These are phyloP conservation scores for Pteropus rufus DNA, from an alignment of 2,797 vertebrate species.

Conservation along the genomic window DNA sequence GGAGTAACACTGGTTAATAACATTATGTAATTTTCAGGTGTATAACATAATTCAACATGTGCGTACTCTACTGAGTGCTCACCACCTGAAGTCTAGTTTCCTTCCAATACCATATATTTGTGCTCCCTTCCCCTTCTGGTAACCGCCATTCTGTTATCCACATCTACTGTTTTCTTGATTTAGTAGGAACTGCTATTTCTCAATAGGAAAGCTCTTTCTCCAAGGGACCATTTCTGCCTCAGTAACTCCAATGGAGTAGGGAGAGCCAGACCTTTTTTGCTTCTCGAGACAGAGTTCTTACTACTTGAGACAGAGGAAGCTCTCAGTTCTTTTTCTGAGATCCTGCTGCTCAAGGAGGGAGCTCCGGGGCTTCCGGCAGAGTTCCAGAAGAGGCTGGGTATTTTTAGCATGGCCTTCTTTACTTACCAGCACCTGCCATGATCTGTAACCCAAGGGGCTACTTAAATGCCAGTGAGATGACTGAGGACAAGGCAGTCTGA, in stretches of 20 bases:
- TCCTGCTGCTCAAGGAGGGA: slow-evolving; percentile 49
- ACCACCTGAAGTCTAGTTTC: neutral
- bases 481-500: slow-evolving; percentile 84
- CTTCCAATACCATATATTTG: neutral
- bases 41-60: neutral
- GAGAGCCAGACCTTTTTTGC: neutral
- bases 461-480: slow-evolving; percentile 83
- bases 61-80: neutral
- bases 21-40: neutral
- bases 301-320: neutral
- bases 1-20: neutral
- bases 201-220: slow-evolving; percentile 1
- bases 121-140: neutral
- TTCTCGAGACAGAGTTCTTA: neutral
- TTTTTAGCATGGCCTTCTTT: slow-evolving; percentile 89
- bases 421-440: slow-evolving; percentile 88
- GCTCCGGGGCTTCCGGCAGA: slow-evolving; percentile 68
- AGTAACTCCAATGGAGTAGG: neutral
- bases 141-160: neutral
- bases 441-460: slow-evolving; percentile 88
- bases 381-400: slow-evolving; percentile 85
- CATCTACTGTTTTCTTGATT: neutral
- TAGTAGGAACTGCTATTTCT: neutral
- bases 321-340: neutral
- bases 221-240: neutral